phyloP scores from a whole-genome alignment of 30 jellyfish, hydroid and myxozoan genomes.

The Aurelia aurita complex sp. Pacific region DNA sequence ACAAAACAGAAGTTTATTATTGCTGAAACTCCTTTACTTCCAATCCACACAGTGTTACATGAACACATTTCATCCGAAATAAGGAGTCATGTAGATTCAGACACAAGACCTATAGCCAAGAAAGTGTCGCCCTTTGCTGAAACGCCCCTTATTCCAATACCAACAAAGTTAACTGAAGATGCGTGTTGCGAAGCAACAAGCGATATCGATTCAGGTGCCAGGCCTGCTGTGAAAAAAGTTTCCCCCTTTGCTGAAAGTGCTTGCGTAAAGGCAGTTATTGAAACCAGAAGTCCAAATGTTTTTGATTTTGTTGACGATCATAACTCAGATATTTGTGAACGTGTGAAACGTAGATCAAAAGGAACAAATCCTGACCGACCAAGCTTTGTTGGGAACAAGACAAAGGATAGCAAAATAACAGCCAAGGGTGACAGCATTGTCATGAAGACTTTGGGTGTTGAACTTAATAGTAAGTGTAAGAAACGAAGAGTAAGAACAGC shows the following conservation, averaged over 20 bases:
- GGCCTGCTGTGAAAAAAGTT: neutral
- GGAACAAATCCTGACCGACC: neutral
- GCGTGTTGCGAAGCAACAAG: neutral
- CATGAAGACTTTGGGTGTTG: too few relatives aligned
- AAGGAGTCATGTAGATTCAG: neutral
- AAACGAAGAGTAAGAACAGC: too few relatives aligned
- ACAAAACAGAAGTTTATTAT: neutral
- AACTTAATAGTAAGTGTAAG: too few relatives aligned
- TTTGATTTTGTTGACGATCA: conserved; percentile 4
- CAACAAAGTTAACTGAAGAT: too few relatives aligned
- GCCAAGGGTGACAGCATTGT: too few relatives aligned
- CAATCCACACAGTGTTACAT: neutral
- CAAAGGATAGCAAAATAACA: too few relatives aligned
- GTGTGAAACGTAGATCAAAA: neutral
- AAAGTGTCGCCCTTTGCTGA: too few relatives aligned
- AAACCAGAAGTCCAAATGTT: neutral
- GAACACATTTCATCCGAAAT: too few relatives aligned
- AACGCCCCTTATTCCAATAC: too few relatives aligned
- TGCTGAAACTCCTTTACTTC: neutral
- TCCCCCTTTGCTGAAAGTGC: neutral
- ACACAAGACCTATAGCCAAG: neutral
- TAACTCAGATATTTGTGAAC: neutral
- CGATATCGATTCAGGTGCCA: neutral
- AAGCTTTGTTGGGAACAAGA: too few relatives aligned
- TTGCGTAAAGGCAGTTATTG: neutral